Evolutionary conservation across 2,113 vertebrate genomes (phyloP).

Genomic region (Leptobrachium leishanense): DNA sequence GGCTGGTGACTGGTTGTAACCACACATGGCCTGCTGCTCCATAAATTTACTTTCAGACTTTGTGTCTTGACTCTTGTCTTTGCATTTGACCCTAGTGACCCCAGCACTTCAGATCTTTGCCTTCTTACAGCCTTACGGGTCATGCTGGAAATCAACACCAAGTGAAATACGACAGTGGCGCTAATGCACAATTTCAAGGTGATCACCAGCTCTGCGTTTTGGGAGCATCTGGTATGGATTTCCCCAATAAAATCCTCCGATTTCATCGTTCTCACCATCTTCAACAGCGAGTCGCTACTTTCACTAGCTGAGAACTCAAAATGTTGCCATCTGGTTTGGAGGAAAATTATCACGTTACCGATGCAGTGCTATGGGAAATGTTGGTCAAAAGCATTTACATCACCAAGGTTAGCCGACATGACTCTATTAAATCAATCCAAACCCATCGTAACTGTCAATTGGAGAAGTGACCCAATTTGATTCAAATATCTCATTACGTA

Average conservation of each 20-base stretch:
- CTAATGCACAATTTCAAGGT: conserved; percentile 39
- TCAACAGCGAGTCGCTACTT: too few species aligned
- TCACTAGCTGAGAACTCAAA: too few species aligned
- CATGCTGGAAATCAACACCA: conserved; percentile 39
- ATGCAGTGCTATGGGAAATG: too few species aligned
- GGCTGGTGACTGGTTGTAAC: conserved; percentile 14
- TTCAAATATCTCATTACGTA: too few species aligned
- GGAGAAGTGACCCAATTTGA: too few species aligned
- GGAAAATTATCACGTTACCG: too few species aligned
- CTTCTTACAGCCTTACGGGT: conserved; percentile 29
- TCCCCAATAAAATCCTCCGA: not conserved
- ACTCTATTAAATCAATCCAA: too few species aligned
- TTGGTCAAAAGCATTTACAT: too few species aligned
- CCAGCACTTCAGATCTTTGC: conserved; percentile 12
- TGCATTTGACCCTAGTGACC: conserved; percentile 31
- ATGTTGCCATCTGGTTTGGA: too few species aligned
- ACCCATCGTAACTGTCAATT: too few species aligned
- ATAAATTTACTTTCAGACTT: conserved; percentile 30
- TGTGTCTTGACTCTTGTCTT: conserved; percentile 14
- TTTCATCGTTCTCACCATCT: too few species aligned
- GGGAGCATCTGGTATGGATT: conserved; percentile 20
- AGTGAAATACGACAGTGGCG: conserved; percentile 13
- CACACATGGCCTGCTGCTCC: not conserved
- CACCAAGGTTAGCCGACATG: too few species aligned
- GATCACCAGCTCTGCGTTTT: conserved; percentile 1